Evolutionary conservation across 2,113 vertebrate species (phyloP), one percentile per base, ranked within the genome.

Genomic region (Bettongia penicillata): DNA sequence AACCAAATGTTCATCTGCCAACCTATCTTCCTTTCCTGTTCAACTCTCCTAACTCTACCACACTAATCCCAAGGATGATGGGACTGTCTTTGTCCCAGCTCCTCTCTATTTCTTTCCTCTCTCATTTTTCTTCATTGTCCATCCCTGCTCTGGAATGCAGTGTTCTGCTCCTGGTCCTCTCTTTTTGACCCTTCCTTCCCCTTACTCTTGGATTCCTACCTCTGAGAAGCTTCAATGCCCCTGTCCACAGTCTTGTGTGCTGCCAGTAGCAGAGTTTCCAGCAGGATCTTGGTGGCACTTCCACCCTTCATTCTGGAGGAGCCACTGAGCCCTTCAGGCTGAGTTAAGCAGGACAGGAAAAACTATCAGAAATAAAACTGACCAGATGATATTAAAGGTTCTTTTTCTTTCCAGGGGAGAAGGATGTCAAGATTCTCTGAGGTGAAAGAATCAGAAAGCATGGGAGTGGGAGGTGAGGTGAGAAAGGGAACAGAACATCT

Each of bases 241-340:
- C 52, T 91, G 53, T 96, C 98, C 61, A 98, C 52, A 31, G 98
- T 98, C 91, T 97, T 98, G 47, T 99, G 98, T 22, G 98, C 98
- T 8, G 98, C 98, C 55, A 98, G 97, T 61, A 99, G 95, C 51
- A 99, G 51, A 0, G 98, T 98, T 97, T 99, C 99, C 97, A 99
- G 96, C 1, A 99, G 97, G 84, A 99, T 98, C 98, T 99, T 99
- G 0, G 99, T 99, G 50, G 98, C 96, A 0, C 99, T 99, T 97
- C 98, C 98, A 57, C 98, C 99, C 97, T 99, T 99, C 99, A 99
- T 99, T 95, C 98, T 97, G 90, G 99, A 99, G 0, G 98, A 99
- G 55, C 99, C 99, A 37, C 99, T 98, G 98, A 99, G 97, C 61
- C 98, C 99, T 97, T 99, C 98, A 1, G 99, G 98, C 98, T 99